Conservation (phyloP, 2,113 vertebrate species). For the Zapornia atra region DNA sequence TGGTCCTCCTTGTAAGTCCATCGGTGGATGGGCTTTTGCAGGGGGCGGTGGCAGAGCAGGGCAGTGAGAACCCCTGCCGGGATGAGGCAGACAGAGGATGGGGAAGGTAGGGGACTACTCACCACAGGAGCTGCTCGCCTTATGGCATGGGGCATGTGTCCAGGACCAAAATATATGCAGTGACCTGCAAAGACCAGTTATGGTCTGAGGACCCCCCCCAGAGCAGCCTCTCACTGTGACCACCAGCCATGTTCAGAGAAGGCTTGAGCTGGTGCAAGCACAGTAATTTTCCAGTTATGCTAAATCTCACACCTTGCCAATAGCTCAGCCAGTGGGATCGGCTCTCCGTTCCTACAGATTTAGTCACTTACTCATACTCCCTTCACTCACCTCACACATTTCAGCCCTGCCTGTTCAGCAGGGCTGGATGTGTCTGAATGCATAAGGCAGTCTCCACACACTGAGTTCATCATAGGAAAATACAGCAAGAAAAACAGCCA, state of each 20-base stretch:
- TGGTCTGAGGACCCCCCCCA: accelerated
- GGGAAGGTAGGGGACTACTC: background rate
- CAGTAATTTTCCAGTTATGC: background rate
- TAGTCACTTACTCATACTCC: background rate
- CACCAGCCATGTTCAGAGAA: background rate
- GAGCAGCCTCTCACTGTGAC: background rate
- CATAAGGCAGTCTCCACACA: background rate
- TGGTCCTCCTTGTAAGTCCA: background rate
- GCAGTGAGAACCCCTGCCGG: background rate
- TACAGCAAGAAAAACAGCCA: background rate
- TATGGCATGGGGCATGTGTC: background rate
- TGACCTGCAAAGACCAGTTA: background rate
- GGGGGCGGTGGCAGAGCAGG: background rate
- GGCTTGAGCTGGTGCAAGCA: background rate
- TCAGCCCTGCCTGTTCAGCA: background rate
- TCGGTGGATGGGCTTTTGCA: background rate
- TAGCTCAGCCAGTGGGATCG: background rate
- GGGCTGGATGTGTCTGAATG: background rate
- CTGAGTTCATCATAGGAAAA: background rate
- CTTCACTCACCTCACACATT: background rate
- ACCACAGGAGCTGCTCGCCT: accelerated
- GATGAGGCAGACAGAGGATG: background rate
- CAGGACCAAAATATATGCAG: background rate
- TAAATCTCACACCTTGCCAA: background rate
- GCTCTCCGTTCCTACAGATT: background rate